Conservation (phyloP, 2,888 invertebrate species). For the Lasioglossum leucozonium region DNA sequence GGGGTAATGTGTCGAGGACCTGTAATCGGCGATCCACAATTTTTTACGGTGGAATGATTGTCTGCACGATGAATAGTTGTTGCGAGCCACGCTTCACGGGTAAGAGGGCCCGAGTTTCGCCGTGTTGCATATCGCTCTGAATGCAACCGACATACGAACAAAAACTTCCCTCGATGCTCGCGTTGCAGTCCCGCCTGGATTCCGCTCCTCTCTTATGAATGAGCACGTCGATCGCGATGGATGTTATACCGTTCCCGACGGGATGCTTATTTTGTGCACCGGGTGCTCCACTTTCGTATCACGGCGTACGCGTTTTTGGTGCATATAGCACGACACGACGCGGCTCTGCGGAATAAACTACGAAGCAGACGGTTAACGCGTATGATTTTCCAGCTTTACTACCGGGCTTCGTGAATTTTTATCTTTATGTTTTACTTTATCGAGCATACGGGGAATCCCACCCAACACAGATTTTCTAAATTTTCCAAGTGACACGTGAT, state of each 20-base stretch:
- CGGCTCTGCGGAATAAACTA: background rate
- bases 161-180: background rate
- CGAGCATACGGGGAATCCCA: no score
- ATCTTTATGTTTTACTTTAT: no score
- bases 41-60: constrained; percentile 1
- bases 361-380: background rate
- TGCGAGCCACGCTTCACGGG: background rate
- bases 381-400: background rate
- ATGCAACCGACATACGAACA: constrained; percentile 1
- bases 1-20: constrained; percentile 26
- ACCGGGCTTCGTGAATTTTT: no score
- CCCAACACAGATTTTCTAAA: no score
- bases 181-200: background rate
- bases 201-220: background rate
- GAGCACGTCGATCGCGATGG: background rate
- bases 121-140: background rate
- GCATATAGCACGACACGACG: background rate
- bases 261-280: background rate
- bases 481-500: no score
- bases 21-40: constrained; percentile 13
- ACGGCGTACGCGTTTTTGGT: background rate
- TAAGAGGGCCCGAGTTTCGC: background rate
- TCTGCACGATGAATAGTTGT: constrained; percentile 1
- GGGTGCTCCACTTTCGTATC: background rate
- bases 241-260: background rate